Conservation (phyloP, 2,888 invertebrate species). For the Anoncus sp. region DNA sequence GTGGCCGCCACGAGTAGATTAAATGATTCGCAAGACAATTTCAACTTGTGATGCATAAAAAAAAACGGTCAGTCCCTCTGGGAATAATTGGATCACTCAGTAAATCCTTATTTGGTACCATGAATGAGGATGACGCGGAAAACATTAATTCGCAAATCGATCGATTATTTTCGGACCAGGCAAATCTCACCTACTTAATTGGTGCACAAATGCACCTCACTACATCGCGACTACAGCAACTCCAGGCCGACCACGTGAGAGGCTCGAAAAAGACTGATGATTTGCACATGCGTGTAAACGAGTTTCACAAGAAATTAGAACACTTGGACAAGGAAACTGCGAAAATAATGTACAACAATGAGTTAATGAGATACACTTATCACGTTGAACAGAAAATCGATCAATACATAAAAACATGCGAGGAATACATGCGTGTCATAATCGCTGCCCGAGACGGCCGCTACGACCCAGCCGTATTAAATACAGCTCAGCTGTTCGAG, state of each 20-base stretch:
- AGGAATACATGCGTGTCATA: no score
- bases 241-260: slow-evolving; percentile 16
- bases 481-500: not conserved
- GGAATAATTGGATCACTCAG: slow-evolving; percentile 25
- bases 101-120: slow-evolving; percentile 22
- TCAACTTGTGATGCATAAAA: not conserved
- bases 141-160: slow-evolving; percentile 26
- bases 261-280: not conserved
- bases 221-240: not conserved
- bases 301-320: not conserved
- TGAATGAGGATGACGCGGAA: slow-evolving; percentile 13
- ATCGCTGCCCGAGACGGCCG: not conserved
- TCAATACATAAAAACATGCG: not conserved
- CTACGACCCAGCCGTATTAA: not conserved
- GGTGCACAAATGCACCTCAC: slow-evolving; percentile 16
- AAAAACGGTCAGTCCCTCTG: slow-evolving; percentile 21
- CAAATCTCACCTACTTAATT: slow-evolving; percentile 21
- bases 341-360: not conserved
- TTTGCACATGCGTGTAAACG: not conserved
- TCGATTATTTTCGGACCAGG: slow-evolving; percentile 17
- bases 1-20: not conserved
- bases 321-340: not conserved
- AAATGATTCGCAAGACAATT: not conserved
- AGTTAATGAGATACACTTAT: not conserved
- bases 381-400: not conserved